These are phyloP conservation scores for Monochamus alternatus DNA, from an alignment of 2,888 invertebrate genomes.

Conservation along the genomic window DNA sequence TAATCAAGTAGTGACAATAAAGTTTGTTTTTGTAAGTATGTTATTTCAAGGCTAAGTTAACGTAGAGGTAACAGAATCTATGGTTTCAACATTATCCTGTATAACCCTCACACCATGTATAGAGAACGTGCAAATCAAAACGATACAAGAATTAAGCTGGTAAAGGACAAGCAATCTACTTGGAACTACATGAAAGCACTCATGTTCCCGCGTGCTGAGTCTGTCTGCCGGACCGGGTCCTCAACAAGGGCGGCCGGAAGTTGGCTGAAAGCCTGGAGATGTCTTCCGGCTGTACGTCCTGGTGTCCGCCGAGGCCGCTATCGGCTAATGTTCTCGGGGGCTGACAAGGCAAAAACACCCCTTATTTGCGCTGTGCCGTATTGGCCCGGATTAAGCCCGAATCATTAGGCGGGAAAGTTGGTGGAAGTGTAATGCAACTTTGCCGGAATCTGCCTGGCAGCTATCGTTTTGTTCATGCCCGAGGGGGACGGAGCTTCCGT, in stretches of 20 bases:
- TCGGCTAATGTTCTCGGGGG: slow-evolving; percentile 22
- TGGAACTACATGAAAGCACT: no score
- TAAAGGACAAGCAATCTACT: no score
- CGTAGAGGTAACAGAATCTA: no score
- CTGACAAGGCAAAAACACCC: slow-evolving; percentile 27
- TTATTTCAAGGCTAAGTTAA: no score
- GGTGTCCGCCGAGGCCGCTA: slow-evolving; percentile 23
- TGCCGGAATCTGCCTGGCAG: slow-evolving; percentile 12
- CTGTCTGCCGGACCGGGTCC: slow-evolving; percentile 5
- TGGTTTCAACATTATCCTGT: no score
- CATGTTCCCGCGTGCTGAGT: neutral
- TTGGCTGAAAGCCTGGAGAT: slow-evolving; percentile 48
- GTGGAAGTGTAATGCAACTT: slow-evolving; percentile 22
- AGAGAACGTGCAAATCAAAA: neutral
- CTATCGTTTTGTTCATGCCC: slow-evolving; percentile 7
- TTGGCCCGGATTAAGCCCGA: slow-evolving; percentile 28
- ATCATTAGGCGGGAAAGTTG: slow-evolving; percentile 33
- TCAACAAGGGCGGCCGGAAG: slow-evolving; percentile 47
- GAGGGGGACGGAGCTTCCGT: neutral
- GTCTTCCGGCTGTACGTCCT: slow-evolving; percentile 37
- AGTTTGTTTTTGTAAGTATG: no score
- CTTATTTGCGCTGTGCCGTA: slow-evolving; percentile 12
- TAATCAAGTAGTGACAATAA: no score
- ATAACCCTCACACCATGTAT: neutral
- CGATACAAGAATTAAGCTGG: neutral